Evolutionary conservation across 92 coral and sea anemone species (phyloP), one percentile per base, ranked within the genome.

Genomic region (Chrysogorgia sp.): DNA sequence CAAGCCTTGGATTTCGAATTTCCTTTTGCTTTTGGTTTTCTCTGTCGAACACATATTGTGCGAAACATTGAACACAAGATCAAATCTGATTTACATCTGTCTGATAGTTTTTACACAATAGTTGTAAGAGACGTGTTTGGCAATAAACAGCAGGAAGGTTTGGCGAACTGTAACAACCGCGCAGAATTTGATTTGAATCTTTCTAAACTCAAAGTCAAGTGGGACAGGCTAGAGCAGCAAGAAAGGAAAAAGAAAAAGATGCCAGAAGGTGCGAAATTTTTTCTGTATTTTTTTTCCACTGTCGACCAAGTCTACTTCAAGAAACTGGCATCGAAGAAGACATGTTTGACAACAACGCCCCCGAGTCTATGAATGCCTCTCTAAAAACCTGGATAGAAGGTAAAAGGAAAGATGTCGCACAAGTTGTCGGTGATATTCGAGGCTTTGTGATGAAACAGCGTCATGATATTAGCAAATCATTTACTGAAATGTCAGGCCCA

Each of bases 271-370:
- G 57, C 86, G 25, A 75, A 77, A 23, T 63, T 77, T 41, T 66
- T 63, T 60, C 43, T 31, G 4, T 82, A 82, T 63, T 83, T 83
- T 33, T 66, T 60, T 53, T 76, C 3, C 90, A 86, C 58, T 86
- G 86, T 55, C 64, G 86, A 69, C 77, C 75, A 37, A 53, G 47
- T 35, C 75, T 82, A 1, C 75, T 82, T 2, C 62, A 20, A 0
- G 84, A 86, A 57, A 61, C 63, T n/a, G 77, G 77, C 57, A 76
- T 82, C 53, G 28, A 21, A 9, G 77, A 87, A 28, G 84, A 82
- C 17, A 72, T 87, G 81, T 83, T 82, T 63, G 90, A 81, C 66
- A 81, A 85, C 34, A 85, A 85, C 32, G 79, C 77, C 57, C 82
- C 87, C 7, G 87, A 83, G 21, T 33, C 75, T 12, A 83, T 83